A percentile compares a stretch with the other conserved stretches of the same genome.
Conservation (phyloP, 2,113 vertebrate genomes). For the Oreamnos americanus region DNA sequence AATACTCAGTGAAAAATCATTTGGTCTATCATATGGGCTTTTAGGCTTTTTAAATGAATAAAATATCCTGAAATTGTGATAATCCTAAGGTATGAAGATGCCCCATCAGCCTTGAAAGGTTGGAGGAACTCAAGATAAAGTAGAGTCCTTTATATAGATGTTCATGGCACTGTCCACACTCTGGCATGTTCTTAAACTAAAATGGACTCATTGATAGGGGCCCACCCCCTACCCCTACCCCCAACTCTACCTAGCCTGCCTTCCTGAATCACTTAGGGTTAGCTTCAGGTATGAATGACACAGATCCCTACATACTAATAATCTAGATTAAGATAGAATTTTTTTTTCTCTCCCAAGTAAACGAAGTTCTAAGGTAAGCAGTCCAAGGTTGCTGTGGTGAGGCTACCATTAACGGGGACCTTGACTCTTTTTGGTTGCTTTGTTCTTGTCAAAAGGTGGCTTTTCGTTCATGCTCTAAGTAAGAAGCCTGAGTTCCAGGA, state of each 20-base stretch:
- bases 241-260: neutral
- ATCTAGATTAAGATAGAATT: neutral
- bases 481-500: neutral
- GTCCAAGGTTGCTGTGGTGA: neutral
- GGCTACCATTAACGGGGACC: neutral
- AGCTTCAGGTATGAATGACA: neutral
- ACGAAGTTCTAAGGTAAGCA: neutral
- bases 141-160: neutral
- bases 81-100: neutral
- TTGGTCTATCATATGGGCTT: neutral
- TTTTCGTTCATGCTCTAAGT: neutral
- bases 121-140: neutral
- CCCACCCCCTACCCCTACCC: no score
- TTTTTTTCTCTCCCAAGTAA: neutral
- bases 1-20: slow-evolving; percentile 21
- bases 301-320: neutral
- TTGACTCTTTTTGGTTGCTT: neutral
- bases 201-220: neutral
- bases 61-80: neutral
- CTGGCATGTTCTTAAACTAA: neutral
- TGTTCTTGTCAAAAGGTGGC: neutral
- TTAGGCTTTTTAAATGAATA: slow-evolving; percentile 22
- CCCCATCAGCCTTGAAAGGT: neutral
- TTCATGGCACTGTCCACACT: neutral
- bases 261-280: neutral